Base-by-base conservation (phyloP, 2,113 vertebrate genomes). In the Patagioenas fasciata region DNA sequence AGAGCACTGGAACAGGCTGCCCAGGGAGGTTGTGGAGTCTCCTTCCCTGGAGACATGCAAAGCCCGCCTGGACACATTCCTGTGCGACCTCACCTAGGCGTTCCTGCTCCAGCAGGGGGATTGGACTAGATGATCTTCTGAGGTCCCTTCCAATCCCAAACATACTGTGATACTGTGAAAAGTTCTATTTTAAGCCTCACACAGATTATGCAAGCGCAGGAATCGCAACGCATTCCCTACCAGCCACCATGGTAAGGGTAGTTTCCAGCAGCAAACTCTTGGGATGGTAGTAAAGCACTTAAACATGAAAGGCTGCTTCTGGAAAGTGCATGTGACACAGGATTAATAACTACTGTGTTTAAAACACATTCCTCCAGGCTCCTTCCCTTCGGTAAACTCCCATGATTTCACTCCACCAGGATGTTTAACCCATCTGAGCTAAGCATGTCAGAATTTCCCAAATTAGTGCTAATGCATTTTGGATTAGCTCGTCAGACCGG, bases 381-480 rank as follows among this genome's bases (percentile, higher is more conserved):
- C n/a, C 25, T 53, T 80, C 24, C 34, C 32, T 58, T 77, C 81
- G 48, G 53, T 38, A 75, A 72, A 64, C 84, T 79, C 15, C 15
- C 53, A 85, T 0, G 13, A 74, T 23, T 65, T 74, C 83, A 80
- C 54, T 72, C 65, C 71, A 62, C 51, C 12, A 11, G 21, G n/a
- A 69, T 72, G 29, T 87, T 93, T 80, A 92, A 93, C 47, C 54
- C 56, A 54, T 64, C 42, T 82, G 78, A 95, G 85, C 58, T 62
- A 87, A 89, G 88, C 38, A 61, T 0, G 0, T 56, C 78, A 91
- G 87, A 80, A 78, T 89, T 83, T 75, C 74, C 85, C 74, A 94
- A 91, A 97, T 95, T 89, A 95, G 61, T 42, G 64, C 71, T 93
- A 96, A 94, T 85, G 70, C 71, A 95, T 89, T 96, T 92, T 89